Conservation (phyloP, 2,113 vertebrate genomes). For the Tautogolabrus adspersus region DNA sequence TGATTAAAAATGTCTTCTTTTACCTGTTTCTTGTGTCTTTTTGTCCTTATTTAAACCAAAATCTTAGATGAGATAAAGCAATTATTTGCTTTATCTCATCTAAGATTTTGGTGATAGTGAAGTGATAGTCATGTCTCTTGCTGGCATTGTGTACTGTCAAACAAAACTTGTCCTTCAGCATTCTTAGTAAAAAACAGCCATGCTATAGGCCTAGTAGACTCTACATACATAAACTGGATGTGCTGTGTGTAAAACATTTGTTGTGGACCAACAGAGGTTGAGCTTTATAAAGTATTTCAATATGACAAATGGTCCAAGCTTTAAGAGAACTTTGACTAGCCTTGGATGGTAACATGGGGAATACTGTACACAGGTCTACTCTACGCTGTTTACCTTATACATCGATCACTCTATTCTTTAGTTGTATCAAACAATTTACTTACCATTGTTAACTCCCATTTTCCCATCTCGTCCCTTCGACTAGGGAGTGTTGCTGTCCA, state of each 20-base stretch:
- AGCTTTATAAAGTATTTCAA: too few species aligned
- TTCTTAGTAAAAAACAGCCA: neutral
- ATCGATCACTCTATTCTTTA: too few species aligned
- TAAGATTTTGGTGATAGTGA: too few species aligned
- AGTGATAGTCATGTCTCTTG: neutral
- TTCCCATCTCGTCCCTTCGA: constrained; percentile 77
- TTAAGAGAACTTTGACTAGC: too few species aligned
- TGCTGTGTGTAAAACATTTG: neutral
- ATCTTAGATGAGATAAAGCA: neutral
- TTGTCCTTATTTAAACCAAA: too few species aligned
- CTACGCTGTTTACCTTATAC: too few species aligned
- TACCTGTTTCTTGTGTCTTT: neutral
- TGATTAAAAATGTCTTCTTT: too few species aligned
- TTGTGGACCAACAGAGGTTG: neutral
- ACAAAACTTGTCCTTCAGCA: neutral
- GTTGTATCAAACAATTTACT: constrained; percentile 2
- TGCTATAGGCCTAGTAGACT: too few species aligned
- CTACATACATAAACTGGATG: neutral
- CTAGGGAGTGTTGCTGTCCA: constrained; percentile 60
- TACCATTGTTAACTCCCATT: constrained; percentile 86
- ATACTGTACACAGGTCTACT: too few species aligned
- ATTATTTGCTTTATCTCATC: too few species aligned
- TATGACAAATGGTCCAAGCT: too few species aligned
- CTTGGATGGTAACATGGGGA: too few species aligned
- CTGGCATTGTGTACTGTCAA: neutral